These are phyloP conservation scores for Euwallacea similis DNA, from an alignment of 1,140 invertebrate genomes.

Conservation along the genomic window DNA sequence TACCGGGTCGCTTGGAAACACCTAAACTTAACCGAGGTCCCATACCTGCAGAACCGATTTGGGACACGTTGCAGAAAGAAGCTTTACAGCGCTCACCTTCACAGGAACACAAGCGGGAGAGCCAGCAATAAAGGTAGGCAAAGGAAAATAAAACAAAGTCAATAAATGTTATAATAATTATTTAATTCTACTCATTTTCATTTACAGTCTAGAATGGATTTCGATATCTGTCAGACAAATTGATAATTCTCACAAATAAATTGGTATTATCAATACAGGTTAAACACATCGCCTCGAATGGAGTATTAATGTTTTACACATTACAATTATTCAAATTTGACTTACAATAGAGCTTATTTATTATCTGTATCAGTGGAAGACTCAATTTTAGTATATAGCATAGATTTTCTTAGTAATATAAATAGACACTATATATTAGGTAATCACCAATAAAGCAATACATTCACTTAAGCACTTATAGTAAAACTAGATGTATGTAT, in stretches of 20 bases:
- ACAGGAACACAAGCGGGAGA: too few relatives aligned
- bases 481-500: too few relatives aligned
- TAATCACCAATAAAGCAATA: constrained; percentile 19
- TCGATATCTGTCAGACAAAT: constrained; percentile 28
- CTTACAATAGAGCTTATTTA: constrained; percentile 50
- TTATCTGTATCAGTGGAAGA: constrained; percentile 56
- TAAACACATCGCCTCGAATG: constrained; percentile 43
- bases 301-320: constrained; percentile 44
- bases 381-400: constrained; percentile 50
- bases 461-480: not conserved
- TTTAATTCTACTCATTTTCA: constrained; percentile 26
- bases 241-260: constrained; percentile 21
- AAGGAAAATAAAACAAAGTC: not conserved
- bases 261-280: constrained; percentile 15
- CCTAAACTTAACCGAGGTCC: too few relatives aligned
- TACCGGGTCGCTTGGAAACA: too few relatives aligned
- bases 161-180: constrained; percentile 14
- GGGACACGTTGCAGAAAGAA: too few relatives aligned
- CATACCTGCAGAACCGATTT: too few relatives aligned
- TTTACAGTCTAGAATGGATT: constrained; percentile 33
- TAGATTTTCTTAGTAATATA: constrained; percentile 32
- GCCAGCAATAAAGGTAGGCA: not conserved
- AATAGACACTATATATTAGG: constrained; percentile 26
- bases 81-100: too few relatives aligned
- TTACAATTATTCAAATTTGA: constrained; percentile 30